Conservation (phyloP, 2,888 invertebrate species). For the Lepidonotus clava region DNA sequence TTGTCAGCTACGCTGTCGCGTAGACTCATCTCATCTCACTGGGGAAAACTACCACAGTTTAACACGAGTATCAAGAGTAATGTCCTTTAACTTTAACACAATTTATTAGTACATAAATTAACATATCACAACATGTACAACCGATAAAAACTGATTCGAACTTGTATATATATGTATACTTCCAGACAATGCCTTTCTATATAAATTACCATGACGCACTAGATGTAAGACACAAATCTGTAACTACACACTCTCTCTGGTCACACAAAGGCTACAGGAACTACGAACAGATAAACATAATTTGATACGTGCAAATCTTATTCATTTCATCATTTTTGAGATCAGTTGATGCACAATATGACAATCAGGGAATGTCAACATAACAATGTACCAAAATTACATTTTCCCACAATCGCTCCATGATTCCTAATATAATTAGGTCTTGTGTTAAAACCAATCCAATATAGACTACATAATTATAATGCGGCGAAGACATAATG, state of each 20-base stretch:
- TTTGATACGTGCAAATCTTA: constrained; percentile 1
- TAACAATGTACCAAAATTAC: constrained; percentile 3
- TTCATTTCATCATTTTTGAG: neutral
- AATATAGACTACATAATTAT: too few relatives aligned
- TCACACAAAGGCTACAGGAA: constrained; percentile 19
- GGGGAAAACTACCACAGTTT: too few relatives aligned
- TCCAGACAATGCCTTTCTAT: constrained; percentile 18
- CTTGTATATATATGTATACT: neutral
- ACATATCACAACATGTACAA: constrained; percentile 37
- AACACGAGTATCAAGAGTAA: too few relatives aligned
- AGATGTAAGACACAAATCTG: neutral
- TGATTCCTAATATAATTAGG: too few relatives aligned
- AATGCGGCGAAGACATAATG: too few relatives aligned
- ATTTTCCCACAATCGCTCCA: constrained; percentile 22
- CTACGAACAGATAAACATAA: neutral
- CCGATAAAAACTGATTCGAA: neutral
- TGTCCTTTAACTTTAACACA: constrained; percentile 24
- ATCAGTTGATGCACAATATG: neutral
- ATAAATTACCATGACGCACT: constrained; percentile 27
- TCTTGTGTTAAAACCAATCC: too few relatives aligned
- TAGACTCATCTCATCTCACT: too few relatives aligned
- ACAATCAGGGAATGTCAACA: constrained; percentile 27
- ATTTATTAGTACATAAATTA: constrained; percentile 45
- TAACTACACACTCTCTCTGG: constrained; percentile 12
- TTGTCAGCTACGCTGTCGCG: too few relatives aligned